Evolutionary conservation across 2,888 invertebrate species (phyloP), one percentile per base, ranked within the genome.

Genomic region (Thecophora atra): DNA sequence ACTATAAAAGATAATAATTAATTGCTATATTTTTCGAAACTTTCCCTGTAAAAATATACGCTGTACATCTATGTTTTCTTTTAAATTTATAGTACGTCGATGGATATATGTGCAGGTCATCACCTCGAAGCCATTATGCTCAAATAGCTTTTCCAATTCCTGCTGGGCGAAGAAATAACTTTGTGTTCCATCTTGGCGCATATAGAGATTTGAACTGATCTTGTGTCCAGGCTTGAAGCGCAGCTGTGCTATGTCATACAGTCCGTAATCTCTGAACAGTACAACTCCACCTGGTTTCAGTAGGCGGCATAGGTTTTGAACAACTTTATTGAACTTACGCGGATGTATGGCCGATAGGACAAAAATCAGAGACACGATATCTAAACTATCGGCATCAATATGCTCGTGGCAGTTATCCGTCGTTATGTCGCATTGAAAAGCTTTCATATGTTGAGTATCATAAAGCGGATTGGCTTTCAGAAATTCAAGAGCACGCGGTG

Each of bases 291-390:
- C 95, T 0, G 92, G 91, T 54, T 89, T 90, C 1, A 95, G 86
- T 1, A 91, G 88, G 69, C 89, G 86, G 75, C 86, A 90, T 0
- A 98, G 88, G 80, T 94, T 94, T 19, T 85, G 81, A 1, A 91
- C 86, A 1, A 91, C 92, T 66, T 82, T 85, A 2, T 81, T 73
- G 89, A 96, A 96, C 82, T 94, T 94, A 0, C 91, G 88, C 0
- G 99, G 99, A 86, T 95, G 93, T 76, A 99, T 93, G 0, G 99
- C 95, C 0, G 99, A 99, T 51, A 99, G 85, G 0, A 99, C 97
- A 88, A 99, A 99, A 75, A 99, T 94, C 82, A 98, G 87, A 21
- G 97, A 96, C 2, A 92, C 91, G 37, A 98, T 89, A 84, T 98
- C 94, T 1, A 97, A 88, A 37, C 88, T 87, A 19, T 81, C 82